Percentiles rank a stretch among this genome's conserved stretches.
Evolutionary conservation across 2,888 invertebrate genomes (phyloP).

Genomic region (Thysanoteuthis rhombus): DNA sequence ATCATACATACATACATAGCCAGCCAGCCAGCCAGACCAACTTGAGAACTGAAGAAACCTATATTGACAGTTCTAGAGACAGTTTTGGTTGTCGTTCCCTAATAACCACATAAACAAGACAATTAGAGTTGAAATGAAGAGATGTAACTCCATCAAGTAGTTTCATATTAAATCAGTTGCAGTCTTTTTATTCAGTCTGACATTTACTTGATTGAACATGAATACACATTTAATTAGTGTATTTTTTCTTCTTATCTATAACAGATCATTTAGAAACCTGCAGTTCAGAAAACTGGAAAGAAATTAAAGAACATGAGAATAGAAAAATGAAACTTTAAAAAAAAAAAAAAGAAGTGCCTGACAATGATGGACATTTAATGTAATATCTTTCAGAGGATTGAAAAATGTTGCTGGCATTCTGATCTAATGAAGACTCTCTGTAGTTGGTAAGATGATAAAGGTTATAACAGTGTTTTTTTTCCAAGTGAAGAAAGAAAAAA

Average conservation of each 20-base stretch:
- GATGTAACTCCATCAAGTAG: background rate
- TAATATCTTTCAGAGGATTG: constrained; percentile 12
- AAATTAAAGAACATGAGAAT: background rate
- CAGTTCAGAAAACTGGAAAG: background rate
- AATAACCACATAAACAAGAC: background rate
- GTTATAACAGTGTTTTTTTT: background rate
- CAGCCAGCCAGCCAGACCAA: too few relatives aligned
- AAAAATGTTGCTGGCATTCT: background rate
- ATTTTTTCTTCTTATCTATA: background rate
- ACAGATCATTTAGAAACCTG: background rate
- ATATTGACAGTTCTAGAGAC: too few relatives aligned
- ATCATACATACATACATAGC: too few relatives aligned
- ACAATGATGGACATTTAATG: background rate
- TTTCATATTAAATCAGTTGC: background rate
- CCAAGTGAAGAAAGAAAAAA: background rate
- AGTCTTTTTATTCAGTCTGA: background rate
- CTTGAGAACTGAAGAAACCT: too few relatives aligned
- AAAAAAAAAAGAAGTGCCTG: background rate
- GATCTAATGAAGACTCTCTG: background rate
- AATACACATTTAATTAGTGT: background rate
- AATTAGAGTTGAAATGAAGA: background rate
- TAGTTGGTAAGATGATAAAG: background rate
- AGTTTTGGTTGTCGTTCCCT: too few relatives aligned
- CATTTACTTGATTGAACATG: background rate
- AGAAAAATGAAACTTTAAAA: background rate